phyloP scores from a whole-genome alignment of 2,113 vertebrate species.

The Sander vitreus region DNA sequence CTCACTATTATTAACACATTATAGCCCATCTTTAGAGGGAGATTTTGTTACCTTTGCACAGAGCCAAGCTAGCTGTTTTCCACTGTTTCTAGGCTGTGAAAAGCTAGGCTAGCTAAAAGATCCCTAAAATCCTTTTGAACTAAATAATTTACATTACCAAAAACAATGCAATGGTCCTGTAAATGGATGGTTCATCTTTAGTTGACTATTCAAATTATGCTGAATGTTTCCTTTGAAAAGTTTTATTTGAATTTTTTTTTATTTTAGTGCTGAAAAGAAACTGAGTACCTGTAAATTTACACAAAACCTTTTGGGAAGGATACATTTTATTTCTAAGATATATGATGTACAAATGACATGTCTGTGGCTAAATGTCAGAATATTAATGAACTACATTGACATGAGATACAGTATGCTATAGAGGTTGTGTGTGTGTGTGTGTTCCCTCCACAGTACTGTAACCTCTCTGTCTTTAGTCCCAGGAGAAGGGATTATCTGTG shows the following conservation, averaged over 20 bases:
- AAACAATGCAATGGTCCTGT: background rate
- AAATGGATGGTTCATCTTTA: background rate
- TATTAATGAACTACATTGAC: too few species aligned
- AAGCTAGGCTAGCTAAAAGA: background rate
- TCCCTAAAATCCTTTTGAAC: background rate
- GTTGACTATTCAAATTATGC: too few species aligned
- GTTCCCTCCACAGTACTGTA: slow-evolving; percentile 24
- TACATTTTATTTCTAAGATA: background rate
- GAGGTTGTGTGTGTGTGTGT: slow-evolving; percentile 10
- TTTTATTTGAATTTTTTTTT: background rate
- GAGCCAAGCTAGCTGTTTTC: background rate
- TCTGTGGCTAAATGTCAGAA: slow-evolving; percentile 11
- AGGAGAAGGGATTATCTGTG: slow-evolving; percentile 59
- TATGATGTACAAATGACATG: background rate
- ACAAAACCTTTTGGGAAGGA: background rate
- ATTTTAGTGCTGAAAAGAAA: background rate
- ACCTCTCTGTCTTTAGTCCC: slow-evolving; percentile 54
- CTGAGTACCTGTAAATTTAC: background rate
- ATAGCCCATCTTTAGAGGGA: background rate
- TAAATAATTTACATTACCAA: background rate
- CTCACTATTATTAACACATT: background rate
- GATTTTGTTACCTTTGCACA: background rate
- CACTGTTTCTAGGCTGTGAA: background rate
- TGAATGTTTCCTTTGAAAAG: background rate
- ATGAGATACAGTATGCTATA: background rate